A percentile compares a stretch with the other conserved stretches of the same genome.
These are phyloP conservation scores for Caenorhabditis parvicauda DNA, from an alignment of 2,888 invertebrate genomes.

Conservation along the genomic window DNA sequence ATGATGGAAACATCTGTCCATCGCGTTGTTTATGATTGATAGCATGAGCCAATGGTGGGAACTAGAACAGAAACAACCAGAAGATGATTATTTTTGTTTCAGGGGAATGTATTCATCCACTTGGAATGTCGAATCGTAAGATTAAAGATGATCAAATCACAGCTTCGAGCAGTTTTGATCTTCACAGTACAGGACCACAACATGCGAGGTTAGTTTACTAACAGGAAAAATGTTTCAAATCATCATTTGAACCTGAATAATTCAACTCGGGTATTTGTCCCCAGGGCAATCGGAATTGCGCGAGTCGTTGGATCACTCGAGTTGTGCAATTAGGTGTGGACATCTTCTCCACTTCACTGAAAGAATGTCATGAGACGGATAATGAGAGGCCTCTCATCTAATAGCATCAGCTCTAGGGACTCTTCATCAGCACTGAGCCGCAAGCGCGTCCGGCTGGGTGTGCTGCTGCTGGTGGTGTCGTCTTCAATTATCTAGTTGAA, in stretches of 20 bases:
- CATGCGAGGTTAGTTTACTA: constrained; percentile 73
- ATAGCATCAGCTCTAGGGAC: constrained; percentile 11
- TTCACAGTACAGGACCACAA: constrained; percentile 80
- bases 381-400: too few relatives aligned
- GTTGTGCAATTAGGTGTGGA: too few relatives aligned
- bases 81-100: constrained; percentile 24
- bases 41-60: background rate
- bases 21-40: too few relatives aligned
- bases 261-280: background rate
- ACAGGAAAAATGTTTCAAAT: background rate
- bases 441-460: constrained; percentile 27
- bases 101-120: constrained; percentile 65
- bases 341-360: too few relatives aligned
- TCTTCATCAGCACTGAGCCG: background rate
- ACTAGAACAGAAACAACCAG: background rate
- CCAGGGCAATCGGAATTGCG: too few relatives aligned
- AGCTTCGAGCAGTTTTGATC: constrained; percentile 82
- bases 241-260: background rate
- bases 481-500: constrained; percentile 7
- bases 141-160: constrained; percentile 79
- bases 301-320: too few relatives aligned
- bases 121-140: constrained; percentile 82
- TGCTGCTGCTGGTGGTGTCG: too few relatives aligned
- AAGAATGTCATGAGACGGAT: too few relatives aligned
- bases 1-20: too few relatives aligned